Percentiles rank a stretch among this genome's conserved stretches.
Conservation (phyloP, 1,140 invertebrate species). For the Thaumatotibia leucotreta region DNA sequence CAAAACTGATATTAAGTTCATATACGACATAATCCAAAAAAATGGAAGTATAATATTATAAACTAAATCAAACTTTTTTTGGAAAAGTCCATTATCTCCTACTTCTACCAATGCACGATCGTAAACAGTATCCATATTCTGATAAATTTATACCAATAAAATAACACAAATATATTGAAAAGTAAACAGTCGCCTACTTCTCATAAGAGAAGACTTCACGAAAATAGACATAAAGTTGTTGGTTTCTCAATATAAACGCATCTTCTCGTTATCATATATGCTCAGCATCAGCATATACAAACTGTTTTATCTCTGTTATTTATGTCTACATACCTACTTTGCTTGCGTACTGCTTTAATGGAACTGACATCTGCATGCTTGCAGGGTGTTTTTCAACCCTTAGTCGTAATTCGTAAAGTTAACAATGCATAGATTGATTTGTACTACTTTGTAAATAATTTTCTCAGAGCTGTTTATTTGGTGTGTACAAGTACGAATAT, state of each 20-base stretch:
- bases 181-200: conserved; percentile 15
- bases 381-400: too few relatives aligned
- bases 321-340: neutral
- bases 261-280: neutral
- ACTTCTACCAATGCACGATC: conserved; percentile 44
- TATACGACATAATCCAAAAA: conserved; percentile 43
- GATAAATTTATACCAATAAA: conserved; percentile 4
- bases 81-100: conserved; percentile 41
- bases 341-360: neutral
- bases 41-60: conserved; percentile 38
- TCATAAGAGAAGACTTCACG: neutral
- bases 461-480: too few relatives aligned
- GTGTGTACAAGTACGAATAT: too few relatives aligned
- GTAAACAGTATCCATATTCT: conserved; percentile 38
- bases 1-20: conserved; percentile 45
- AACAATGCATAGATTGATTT: too few relatives aligned
- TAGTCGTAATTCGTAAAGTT: too few relatives aligned
- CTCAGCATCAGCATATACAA: neutral
- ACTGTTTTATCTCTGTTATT: neutral
- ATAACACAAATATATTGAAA: neutral
- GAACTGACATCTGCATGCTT: too few relatives aligned
- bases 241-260: neutral
- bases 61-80: conserved; percentile 47
- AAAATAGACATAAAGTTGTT: neutral
- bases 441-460: too few relatives aligned